Percentiles rank a stretch among this genome's conserved stretches.
Conservation (phyloP, 1,140 invertebrate genomes). For the Drosophila dunni region DNA sequence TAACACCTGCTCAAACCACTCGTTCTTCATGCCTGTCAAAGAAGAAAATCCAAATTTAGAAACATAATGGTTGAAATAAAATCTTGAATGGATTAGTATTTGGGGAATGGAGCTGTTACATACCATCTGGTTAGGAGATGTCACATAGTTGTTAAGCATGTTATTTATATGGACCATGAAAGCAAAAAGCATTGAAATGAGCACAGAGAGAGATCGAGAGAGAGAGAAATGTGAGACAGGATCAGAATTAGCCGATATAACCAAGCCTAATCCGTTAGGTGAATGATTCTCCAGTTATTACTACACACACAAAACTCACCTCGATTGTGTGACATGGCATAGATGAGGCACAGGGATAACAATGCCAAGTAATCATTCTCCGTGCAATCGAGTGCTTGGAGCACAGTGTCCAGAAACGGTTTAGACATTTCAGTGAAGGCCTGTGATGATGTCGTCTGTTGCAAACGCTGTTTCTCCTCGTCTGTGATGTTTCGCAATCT, state of each 20-base stretch:
- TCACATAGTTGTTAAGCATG: slow-evolving; percentile 38
- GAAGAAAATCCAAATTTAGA: not conserved
- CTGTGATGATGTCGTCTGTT: slow-evolving; percentile 63
- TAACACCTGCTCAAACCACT: slow-evolving; percentile 89
- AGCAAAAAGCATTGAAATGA: slow-evolving; percentile 63
- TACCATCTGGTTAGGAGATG: slow-evolving; percentile 69
- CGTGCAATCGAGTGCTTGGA: slow-evolving; percentile 92
- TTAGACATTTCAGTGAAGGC: slow-evolving; percentile 61
- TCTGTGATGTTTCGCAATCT: slow-evolving; percentile 92
- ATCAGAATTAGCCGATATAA: slow-evolving; percentile 35
- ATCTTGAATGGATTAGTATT: slow-evolving; percentile 42
- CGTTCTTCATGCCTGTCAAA: slow-evolving; percentile 89
- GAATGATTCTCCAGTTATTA: not conserved
- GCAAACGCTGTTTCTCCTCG: slow-evolving; percentile 93
- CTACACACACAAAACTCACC: slow-evolving; percentile 86
- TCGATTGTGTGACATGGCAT: slow-evolving; percentile 96
- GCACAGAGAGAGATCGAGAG: slow-evolving; percentile 43
- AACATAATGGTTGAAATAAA: too few relatives aligned
- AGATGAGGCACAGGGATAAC: slow-evolving; percentile 96
- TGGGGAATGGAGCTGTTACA: slow-evolving; percentile 57
- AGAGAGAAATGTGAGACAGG: slow-evolving; percentile 46
- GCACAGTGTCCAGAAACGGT: slow-evolving; percentile 95
- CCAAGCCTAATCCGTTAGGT: not conserved
- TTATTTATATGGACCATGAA: slow-evolving; percentile 43
- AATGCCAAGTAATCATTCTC: slow-evolving; percentile 98